phyloP scores from a whole-genome alignment of 2,888 invertebrate species.

The Maniola hyperantus region DNA sequence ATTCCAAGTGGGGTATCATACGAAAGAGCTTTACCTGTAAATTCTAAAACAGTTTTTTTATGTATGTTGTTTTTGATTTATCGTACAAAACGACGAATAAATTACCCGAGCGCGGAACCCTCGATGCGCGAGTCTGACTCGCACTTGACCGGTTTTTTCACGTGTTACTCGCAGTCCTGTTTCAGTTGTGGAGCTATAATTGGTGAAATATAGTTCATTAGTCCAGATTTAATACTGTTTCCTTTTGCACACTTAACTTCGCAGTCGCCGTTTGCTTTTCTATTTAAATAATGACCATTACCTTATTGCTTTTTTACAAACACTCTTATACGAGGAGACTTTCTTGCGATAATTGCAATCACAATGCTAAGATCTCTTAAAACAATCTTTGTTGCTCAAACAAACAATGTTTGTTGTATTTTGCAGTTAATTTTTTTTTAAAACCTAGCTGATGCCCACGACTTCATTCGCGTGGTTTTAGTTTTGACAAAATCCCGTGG shows the following conservation, averaged over 20 bases:
- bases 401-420: too few relatives aligned
- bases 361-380: slow-evolving; percentile 3
- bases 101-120: too few relatives aligned
- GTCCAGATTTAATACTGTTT: slow-evolving; percentile 49
- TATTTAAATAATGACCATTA: slow-evolving; percentile 33
- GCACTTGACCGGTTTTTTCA: too few relatives aligned
- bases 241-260: slow-evolving; percentile 33
- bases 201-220: slow-evolving; percentile 65
- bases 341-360: slow-evolving; percentile 13
- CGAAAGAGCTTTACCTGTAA: too few relatives aligned
- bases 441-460: too few relatives aligned
- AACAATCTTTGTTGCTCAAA: neutral
- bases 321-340: slow-evolving; percentile 4
- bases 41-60: too few relatives aligned
- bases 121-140: too few relatives aligned
- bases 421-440: neutral
- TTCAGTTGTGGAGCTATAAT: slow-evolving; percentile 50
- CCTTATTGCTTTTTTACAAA: slow-evolving; percentile 27
- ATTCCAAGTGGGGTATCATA: too few relatives aligned
- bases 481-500: too few relatives aligned
- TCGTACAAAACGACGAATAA: too few relatives aligned
- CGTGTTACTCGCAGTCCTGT: slow-evolving; percentile 54
- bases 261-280: slow-evolving; percentile 46
- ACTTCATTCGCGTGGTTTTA: too few relatives aligned
- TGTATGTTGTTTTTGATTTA: too few relatives aligned